phyloP scores from a whole-genome alignment of 2,888 invertebrate species.

The Amblyjoppa proteus region DNA sequence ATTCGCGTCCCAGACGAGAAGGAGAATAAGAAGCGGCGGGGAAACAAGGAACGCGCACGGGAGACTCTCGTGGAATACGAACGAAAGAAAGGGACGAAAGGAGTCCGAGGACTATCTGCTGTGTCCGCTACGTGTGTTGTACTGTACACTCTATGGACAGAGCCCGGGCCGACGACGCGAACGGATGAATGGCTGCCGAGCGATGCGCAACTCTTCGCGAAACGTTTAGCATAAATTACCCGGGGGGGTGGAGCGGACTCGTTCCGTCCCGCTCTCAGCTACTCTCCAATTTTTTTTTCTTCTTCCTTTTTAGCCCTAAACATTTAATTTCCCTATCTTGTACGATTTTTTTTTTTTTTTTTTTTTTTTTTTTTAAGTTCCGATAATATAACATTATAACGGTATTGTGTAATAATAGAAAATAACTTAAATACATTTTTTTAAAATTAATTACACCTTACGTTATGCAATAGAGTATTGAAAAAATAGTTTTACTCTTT shows the following conservation, averaged over 20 bases:
- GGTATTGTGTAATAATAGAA: no score
- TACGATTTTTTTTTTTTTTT: not conserved
- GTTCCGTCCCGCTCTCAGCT: slow-evolving; percentile 58
- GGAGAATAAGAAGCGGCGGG: slow-evolving; percentile 61
- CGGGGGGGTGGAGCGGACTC: slow-evolving; percentile 40
- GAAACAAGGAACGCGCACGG: slow-evolving; percentile 66
- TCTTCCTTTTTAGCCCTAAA: slow-evolving; percentile 21
- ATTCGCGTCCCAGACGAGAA: slow-evolving; percentile 79
- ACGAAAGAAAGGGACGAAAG: slow-evolving; percentile 16
- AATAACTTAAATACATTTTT: no score
- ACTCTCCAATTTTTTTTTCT: slow-evolving; percentile 44
- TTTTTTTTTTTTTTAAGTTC: not conserved
- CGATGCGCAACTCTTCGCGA: slow-evolving; percentile 75
- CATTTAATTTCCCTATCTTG: not conserved
- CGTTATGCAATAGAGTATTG: no score
- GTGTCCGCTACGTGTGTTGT: not conserved
- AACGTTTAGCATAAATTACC: slow-evolving; percentile 79
- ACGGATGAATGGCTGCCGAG: slow-evolving; percentile 72
- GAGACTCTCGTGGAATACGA: slow-evolving; percentile 56
- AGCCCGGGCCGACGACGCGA: slow-evolving; percentile 43
- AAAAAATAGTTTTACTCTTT: no score
- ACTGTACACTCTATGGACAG: not conserved
- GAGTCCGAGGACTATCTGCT: not conserved
- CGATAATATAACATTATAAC: not conserved
- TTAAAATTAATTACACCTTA: no score